Conservation (phyloP, 2,888 invertebrate genomes). For the Dorcus hopei region DNA sequence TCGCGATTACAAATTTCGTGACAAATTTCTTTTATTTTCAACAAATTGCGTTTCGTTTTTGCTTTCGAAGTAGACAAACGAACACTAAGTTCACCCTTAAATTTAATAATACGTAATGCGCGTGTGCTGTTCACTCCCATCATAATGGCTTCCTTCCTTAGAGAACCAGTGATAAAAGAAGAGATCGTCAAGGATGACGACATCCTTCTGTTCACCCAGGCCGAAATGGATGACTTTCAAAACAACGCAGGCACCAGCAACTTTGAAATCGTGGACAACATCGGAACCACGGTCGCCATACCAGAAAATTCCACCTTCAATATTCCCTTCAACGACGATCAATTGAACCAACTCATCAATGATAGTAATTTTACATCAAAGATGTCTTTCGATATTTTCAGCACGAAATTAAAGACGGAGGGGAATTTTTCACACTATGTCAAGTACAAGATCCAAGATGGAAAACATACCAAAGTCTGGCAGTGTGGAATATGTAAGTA, state of each 20-base stretch:
- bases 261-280: constrained; percentile 23
- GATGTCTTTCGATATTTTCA: constrained; percentile 8
- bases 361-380: constrained; percentile 10
- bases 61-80: too few relatives aligned
- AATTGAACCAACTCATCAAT: constrained; percentile 26
- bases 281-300: constrained; percentile 20
- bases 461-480: constrained; percentile 68
- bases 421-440: constrained; percentile 56
- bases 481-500: constrained; percentile 74
- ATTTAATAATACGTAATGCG: too few relatives aligned
- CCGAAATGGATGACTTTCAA: constrained; percentile 23
- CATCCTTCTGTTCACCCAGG: constrained; percentile 34
- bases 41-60: background rate
- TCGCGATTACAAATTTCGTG: background rate
- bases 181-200: constrained; percentile 38
- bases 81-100: too few relatives aligned
- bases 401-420: constrained; percentile 18
- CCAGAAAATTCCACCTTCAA: constrained; percentile 23
- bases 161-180: constrained; percentile 29
- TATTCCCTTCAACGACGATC: constrained; percentile 25
- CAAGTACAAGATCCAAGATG: constrained; percentile 65
- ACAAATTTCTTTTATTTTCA: constrained; percentile 15
- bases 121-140: too few relatives aligned
- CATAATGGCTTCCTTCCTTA: too few relatives aligned
- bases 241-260: constrained; percentile 9